Evolutionary conservation across 2,888 invertebrate species (phyloP).

Genomic region (Metopia argyrocephala): DNA sequence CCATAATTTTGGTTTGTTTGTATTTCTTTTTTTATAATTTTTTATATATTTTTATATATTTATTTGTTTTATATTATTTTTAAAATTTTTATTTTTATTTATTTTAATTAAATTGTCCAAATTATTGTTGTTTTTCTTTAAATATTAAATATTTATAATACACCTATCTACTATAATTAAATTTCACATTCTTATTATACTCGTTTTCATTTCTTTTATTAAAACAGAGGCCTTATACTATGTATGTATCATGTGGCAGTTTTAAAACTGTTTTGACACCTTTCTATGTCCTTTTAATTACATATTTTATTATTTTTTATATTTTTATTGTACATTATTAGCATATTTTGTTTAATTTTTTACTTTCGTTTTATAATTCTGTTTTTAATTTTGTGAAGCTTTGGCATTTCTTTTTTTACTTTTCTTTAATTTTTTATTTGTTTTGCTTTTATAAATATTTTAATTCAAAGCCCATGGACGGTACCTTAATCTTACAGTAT

Average conservation of each 20-base stretch:
- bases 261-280: background rate
- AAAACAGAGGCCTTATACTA: too few species aligned
- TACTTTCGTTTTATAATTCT: background rate
- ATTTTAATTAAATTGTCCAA: background rate
- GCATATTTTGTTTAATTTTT: conserved; percentile 13
- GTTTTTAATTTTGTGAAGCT: conserved; percentile 46
- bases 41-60: conserved; percentile 16
- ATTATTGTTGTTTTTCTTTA: background rate
- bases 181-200: too few species aligned
- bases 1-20: conserved; percentile 62
- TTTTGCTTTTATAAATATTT: conserved; percentile 32
- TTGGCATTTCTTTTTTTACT: conserved; percentile 39
- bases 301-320: conserved; percentile 6
- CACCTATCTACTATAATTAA: too few species aligned
- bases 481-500: conserved; percentile 71
- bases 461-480: conserved; percentile 77
- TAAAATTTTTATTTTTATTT: background rate
- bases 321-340: conserved; percentile 19
- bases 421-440: conserved; percentile 21
- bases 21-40: too few species aligned
- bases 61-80: background rate
- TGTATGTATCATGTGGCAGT: too few species aligned
- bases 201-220: too few species aligned
- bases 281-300: background rate
- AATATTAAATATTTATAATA: too few species aligned